Evolutionary conservation across 2,113 vertebrate species (phyloP).

Genomic region (Hystrix cristata): DNA sequence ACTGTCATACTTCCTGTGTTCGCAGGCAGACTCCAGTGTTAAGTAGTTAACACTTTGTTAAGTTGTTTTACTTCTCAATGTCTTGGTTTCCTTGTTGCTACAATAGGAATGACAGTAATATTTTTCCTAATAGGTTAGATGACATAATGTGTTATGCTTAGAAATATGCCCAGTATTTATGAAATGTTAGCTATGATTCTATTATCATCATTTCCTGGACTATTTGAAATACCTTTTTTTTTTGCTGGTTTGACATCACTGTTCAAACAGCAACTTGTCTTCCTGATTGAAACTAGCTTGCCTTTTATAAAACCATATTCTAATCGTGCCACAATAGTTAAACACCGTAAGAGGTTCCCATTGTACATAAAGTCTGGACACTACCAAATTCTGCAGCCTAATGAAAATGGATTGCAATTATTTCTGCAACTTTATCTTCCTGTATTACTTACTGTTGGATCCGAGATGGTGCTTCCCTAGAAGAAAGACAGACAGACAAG

Average conservation of each 20-base stretch:
- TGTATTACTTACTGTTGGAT: neutral
- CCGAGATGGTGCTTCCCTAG: neutral
- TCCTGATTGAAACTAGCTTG: constrained; percentile 17
- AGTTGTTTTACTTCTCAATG: neutral
- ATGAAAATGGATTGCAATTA: neutral
- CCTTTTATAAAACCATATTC: constrained; percentile 1
- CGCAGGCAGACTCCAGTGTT: neutral
- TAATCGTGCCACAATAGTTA: neutral
- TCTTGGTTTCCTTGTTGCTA: neutral
- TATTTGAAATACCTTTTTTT: neutral
- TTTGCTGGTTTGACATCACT: neutral
- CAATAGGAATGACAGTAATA: neutral
- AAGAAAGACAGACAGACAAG: neutral
- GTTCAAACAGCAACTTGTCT: neutral
- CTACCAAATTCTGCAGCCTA: neutral
- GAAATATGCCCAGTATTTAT: neutral
- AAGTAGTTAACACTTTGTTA: neutral
- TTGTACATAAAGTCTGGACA: neutral
- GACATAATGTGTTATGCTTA: neutral
- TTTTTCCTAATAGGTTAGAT: neutral
- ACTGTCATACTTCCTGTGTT: neutral
- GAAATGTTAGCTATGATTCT: neutral
- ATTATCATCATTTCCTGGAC: neutral
- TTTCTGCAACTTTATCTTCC: neutral
- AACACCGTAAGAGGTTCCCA: neutral